Conservation (phyloP, 2,888 invertebrate species). For the Parnassius mnemosyne region DNA sequence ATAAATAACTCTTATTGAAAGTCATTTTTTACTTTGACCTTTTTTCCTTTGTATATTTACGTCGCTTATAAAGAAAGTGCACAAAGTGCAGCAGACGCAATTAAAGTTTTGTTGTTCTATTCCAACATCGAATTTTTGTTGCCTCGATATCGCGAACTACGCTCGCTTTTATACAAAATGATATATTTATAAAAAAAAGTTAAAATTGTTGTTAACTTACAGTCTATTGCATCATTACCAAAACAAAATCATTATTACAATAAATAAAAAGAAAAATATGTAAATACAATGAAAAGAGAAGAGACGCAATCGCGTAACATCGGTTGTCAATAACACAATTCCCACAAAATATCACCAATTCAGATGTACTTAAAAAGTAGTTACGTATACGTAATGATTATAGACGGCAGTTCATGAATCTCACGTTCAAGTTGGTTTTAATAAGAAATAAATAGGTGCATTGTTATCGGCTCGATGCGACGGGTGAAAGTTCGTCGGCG, state of each 20-base stretch:
- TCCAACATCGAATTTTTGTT: conserved; percentile 10
- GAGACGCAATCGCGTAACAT: conserved; percentile 17
- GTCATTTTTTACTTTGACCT: too few species aligned
- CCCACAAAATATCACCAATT: conserved; percentile 34
- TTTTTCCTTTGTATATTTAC: too few species aligned
- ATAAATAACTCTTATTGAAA: too few species aligned
- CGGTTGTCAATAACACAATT: conserved; percentile 35
- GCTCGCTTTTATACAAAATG: background rate
- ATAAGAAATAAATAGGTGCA: conserved; percentile 41
- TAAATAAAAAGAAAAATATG: background rate
- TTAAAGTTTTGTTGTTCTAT: conserved; percentile 17
- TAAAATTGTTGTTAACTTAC: background rate
- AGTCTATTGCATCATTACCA: conserved; percentile 7
- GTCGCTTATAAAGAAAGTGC: conserved; percentile 13
- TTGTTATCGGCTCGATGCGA: conserved; percentile 56
- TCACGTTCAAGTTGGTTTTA: conserved; percentile 40
- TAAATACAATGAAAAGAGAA: background rate
- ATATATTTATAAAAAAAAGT: background rate
- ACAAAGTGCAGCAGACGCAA: conserved; percentile 12
- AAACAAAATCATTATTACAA: conserved; percentile 7
- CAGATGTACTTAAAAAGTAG: conserved; percentile 30
- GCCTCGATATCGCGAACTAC: background rate
- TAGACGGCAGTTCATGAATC: conserved; percentile 51
- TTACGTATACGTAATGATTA: conserved; percentile 33
- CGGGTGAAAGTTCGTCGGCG: conserved; percentile 67